phyloP scores from a whole-genome alignment of 2,113 vertebrate genomes.

The Columba livia region DNA sequence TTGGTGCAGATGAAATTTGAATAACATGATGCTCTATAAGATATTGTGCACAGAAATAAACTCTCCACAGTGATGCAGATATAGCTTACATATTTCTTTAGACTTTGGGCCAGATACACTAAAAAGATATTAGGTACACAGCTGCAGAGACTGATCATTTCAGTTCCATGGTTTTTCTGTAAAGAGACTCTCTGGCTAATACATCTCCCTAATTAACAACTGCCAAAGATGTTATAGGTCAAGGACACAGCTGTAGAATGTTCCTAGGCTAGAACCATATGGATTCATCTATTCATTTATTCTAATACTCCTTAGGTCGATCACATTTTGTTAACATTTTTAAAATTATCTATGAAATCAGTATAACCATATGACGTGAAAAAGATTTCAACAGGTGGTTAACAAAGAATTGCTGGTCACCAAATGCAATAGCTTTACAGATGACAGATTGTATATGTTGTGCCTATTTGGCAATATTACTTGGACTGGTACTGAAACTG shows the following conservation, averaged over 20 bases:
- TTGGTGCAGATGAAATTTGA: neutral
- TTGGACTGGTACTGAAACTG: neutral
- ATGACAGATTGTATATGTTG: neutral
- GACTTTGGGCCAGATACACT: neutral
- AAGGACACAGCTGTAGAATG: neutral
- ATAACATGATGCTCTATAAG: neutral
- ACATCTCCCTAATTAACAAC: neutral
- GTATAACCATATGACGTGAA: neutral
- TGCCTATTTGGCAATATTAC: slow-evolving; percentile 34
- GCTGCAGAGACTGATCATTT: neutral
- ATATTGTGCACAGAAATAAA: neutral
- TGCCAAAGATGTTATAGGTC: neutral
- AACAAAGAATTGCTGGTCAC: neutral
- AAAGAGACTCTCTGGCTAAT: neutral
- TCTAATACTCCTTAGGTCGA: neutral
- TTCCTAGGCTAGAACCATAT: neutral
- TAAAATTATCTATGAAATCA: neutral
- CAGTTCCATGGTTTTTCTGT: neutral
- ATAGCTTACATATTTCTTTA: neutral
- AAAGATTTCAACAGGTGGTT: slow-evolving; percentile 27
- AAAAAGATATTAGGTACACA: neutral
- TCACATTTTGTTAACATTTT: neutral
- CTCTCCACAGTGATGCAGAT: neutral
- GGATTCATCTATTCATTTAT: neutral
- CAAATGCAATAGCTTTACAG: slow-evolving; percentile 3